Evolutionary conservation across 37 sponge, comb jelly and placozoan genomes (phyloP).

Genomic region (Geodia barretti): DNA sequence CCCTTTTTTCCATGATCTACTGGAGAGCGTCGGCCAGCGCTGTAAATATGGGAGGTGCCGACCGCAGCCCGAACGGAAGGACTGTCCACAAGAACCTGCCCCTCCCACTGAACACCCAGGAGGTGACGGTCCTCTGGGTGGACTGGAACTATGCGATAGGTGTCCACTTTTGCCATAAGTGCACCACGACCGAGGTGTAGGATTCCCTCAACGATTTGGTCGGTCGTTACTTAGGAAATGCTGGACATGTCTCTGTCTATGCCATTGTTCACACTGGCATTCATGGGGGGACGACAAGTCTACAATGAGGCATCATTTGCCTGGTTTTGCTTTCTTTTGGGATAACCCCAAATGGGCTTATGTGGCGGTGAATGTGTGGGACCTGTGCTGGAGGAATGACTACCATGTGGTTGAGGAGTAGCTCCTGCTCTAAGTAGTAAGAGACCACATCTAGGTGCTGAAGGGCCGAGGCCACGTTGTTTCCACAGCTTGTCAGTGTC

Average conservation of each 20-base stretch:
- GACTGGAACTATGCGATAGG: slow-evolving; percentile 5
- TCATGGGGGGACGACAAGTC: not conserved
- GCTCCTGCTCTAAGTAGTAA: not conserved
- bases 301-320: not conserved
- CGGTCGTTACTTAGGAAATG: not conserved
- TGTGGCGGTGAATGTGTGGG: not conserved
- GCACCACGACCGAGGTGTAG: not conserved
- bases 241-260: not conserved
- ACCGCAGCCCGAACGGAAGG: slow-evolving; percentile 13
- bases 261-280: not conserved
- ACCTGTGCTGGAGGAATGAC: not conserved
- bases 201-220: not conserved
- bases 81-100: slow-evolving; percentile 8
- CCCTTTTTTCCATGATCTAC: not conserved
- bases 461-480: not conserved
- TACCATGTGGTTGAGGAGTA: not conserved
- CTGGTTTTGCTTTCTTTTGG: not conserved
- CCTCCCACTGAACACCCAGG: slow-evolving; percentile 3
- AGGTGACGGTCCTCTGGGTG: slow-evolving; percentile 9
- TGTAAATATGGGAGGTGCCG: slow-evolving; percentile 17
- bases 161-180: slow-evolving; percentile 9
- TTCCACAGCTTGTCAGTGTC: not conserved
- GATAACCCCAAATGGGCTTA: slow-evolving; percentile 5
- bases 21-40: slow-evolving; percentile 3
- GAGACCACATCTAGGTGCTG: not conserved